Conservation (phyloP, 2,113 vertebrate species). For the Agapornis roseicollis region DNA sequence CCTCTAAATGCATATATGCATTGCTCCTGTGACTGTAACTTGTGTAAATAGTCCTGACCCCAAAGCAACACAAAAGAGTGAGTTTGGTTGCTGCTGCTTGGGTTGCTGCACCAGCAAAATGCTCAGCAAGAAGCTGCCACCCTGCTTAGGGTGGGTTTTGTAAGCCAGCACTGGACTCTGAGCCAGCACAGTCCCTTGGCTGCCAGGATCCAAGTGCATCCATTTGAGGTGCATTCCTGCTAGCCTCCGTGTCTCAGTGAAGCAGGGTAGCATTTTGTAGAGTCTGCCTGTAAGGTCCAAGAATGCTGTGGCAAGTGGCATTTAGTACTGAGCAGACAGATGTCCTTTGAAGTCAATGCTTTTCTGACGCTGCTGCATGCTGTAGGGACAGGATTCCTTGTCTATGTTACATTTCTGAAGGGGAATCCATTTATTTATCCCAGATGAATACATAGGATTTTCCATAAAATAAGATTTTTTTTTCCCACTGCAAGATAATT, state of each 20-base stretch:
- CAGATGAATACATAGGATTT: not conserved
- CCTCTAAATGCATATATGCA: not conserved
- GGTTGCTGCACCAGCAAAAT: not conserved
- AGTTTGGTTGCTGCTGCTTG: not conserved
- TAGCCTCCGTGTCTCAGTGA: not conserved
- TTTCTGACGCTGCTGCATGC: not conserved
- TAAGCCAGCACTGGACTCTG: not conserved
- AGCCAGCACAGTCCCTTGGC: fast-evolving
- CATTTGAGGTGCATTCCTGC: fast-evolving
- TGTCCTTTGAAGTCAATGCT: not conserved
- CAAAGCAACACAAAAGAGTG: not conserved
- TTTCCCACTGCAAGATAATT: not conserved
- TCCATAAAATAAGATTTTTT: not conserved
- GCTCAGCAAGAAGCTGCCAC: not conserved
- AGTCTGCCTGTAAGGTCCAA: not conserved
- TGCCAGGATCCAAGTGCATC: not conserved
- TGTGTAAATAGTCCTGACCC: not conserved
- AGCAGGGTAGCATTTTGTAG: fast-evolving
- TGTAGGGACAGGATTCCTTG: not conserved
- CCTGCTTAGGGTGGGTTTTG: not conserved
- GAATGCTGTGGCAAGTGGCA: not conserved
- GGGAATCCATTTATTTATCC: not conserved
- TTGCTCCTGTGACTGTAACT: not conserved
- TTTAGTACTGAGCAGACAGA: not conserved
- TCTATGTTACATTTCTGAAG: not conserved